phyloP scores from a whole-genome alignment of 30 jellyfish, hydroid and myxozoan genomes.

The Catostylus mosaicus region DNA sequence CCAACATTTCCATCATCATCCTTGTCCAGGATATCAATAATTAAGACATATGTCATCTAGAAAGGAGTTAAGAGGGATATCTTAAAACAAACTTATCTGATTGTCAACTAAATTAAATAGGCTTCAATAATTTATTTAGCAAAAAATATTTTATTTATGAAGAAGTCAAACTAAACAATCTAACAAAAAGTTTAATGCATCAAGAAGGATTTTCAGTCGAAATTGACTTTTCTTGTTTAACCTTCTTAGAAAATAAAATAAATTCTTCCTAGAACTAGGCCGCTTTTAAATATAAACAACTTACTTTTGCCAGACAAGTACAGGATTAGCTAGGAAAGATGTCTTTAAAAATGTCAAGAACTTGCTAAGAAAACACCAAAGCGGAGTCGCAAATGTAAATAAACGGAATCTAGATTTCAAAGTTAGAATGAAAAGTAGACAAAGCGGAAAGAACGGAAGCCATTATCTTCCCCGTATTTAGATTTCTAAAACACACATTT shows the following conservation, averaged over 20 bases:
- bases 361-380: neutral
- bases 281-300: too few relatives aligned
- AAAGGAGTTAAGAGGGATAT: neutral
- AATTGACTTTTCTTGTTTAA: too few relatives aligned
- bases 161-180: neutral
- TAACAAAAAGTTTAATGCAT: too few relatives aligned
- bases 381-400: neutral
- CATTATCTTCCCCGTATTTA: constrained; percentile 1
- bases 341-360: neutral
- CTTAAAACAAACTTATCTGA: neutral
- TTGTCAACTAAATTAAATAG: neutral
- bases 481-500: constrained; percentile 1
- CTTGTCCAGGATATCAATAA: constrained; percentile 73
- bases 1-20: constrained; percentile 71
- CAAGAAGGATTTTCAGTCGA: too few relatives aligned
- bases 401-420: neutral
- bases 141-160: constrained; percentile 11
- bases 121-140: constrained; percentile 14
- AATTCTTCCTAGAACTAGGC: too few relatives aligned
- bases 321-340: neutral
- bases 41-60: constrained; percentile 76
- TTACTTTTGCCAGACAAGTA: neutral
- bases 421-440: neutral
- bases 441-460: constrained; percentile 7
- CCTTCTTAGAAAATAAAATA: too few relatives aligned